A percentile compares a stretch with the other conserved stretches of the same genome.
phyloP scores from a whole-genome alignment of 2,113 vertebrate species.

The Scartelaos histophorus region DNA sequence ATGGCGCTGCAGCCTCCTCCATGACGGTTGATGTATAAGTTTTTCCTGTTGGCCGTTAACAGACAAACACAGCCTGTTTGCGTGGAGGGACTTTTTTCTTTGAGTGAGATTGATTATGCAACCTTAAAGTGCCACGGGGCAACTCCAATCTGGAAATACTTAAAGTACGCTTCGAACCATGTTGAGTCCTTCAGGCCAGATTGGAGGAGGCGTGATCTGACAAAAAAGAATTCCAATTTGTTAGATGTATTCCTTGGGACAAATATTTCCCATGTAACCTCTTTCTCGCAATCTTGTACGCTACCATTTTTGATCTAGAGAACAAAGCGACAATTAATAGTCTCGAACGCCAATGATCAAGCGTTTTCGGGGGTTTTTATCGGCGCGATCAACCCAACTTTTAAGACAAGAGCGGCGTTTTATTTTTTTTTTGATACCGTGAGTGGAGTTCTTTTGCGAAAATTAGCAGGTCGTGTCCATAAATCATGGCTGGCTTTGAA shows the following conservation, averaged over 20 bases:
- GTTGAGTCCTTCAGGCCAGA: slow-evolving; percentile 64
- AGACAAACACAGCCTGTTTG: slow-evolving; percentile 43
- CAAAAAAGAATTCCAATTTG: slow-evolving; percentile 74
- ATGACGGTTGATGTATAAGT: neutral
- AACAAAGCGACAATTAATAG: slow-evolving; percentile 65
- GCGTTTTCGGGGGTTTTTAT: slow-evolving; percentile 65
- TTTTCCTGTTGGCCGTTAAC: slow-evolving; percentile 8
- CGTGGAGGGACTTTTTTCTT: neutral
- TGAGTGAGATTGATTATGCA: slow-evolving; percentile 77
- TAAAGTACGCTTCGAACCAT: slow-evolving; percentile 58
- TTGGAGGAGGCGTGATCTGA: slow-evolving; percentile 74
- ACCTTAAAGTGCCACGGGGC: slow-evolving; percentile 72
- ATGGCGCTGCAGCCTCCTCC: neutral
- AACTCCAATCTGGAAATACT: slow-evolving; percentile 77
- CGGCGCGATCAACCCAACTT: slow-evolving; percentile 55
- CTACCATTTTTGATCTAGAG: slow-evolving; percentile 50
- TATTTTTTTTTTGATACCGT: slow-evolving; percentile 67
- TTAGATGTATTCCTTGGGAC: slow-evolving; percentile 66
- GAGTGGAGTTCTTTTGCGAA: slow-evolving; percentile 75
- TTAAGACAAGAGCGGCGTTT: slow-evolving; percentile 65
- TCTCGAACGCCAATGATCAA: slow-evolving; percentile 66
- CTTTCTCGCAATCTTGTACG: slow-evolving; percentile 29
- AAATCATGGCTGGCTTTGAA: slow-evolving; percentile 81
- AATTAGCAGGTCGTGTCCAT: slow-evolving; percentile 80
- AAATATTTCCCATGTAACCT: slow-evolving; percentile 65